Evolutionary conservation across 2,888 invertebrate genomes (phyloP).

Genomic region (Keiferia lycopersicella): DNA sequence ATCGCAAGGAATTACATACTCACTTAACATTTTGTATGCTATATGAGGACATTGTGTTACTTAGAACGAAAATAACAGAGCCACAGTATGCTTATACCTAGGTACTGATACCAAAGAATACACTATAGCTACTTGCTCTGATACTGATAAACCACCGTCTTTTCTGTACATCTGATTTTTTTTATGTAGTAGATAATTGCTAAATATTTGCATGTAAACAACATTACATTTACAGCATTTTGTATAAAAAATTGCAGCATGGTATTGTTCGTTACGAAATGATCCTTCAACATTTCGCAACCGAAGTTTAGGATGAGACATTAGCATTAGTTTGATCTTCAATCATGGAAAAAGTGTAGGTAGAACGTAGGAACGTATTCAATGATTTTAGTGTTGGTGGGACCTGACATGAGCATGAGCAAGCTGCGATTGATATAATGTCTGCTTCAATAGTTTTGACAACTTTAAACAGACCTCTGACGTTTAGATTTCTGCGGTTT

Average conservation of each 20-base stretch:
- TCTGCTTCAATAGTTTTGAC: slow-evolving; percentile 29
- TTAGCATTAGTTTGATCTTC: slow-evolving; percentile 25
- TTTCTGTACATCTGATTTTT: too few relatives aligned
- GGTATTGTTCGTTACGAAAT: not conserved
- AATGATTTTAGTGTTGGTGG: slow-evolving; percentile 32
- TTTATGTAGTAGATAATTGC: too few relatives aligned
- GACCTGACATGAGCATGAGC: slow-evolving; percentile 31
- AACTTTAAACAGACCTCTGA: slow-evolving; percentile 10
- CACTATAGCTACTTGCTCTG: too few relatives aligned
- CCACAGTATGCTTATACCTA: not conserved
- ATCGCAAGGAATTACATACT: slow-evolving; percentile 40
- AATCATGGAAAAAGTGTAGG: slow-evolving; percentile 29
- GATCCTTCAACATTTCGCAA: slow-evolving; percentile 7
- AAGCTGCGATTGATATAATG: slow-evolving; percentile 28
- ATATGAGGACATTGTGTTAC: slow-evolving; percentile 1
- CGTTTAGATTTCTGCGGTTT: not conserved
- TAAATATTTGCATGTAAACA: too few relatives aligned
- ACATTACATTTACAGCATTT: not conserved
- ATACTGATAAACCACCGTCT: slow-evolving; percentile 6
- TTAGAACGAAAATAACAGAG: slow-evolving; percentile 26
- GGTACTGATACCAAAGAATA: not conserved
- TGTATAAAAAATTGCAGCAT: not conserved
- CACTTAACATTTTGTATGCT: slow-evolving; percentile 31
- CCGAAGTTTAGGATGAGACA: slow-evolving; percentile 12
- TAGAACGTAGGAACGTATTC: slow-evolving; percentile 31